Conservation (phyloP, 2,888 invertebrate species). For the Philereme transversata region DNA sequence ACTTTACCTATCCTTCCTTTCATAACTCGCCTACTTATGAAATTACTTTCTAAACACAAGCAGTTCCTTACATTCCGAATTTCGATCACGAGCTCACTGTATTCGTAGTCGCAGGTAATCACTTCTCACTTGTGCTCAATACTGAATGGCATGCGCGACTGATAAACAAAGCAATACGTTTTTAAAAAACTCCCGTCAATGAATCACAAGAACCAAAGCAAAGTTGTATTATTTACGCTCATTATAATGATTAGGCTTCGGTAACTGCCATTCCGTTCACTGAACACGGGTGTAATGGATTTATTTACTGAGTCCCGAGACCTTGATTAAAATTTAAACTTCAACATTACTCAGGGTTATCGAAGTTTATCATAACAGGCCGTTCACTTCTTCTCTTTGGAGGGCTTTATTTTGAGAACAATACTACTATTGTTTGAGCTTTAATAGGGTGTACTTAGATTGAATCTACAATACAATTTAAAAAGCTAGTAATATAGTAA, state of each 20-base stretch:
- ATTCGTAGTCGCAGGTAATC: slow-evolving; percentile 10
- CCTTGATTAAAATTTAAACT: slow-evolving; percentile 49
- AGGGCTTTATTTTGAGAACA: slow-evolving; percentile 18
- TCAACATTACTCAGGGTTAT: slow-evolving; percentile 44
- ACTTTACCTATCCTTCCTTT: too few relatives aligned
- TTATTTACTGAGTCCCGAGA: slow-evolving; percentile 31
- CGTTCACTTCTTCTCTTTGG: slow-evolving; percentile 32
- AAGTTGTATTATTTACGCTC: neutral
- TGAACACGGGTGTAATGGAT: slow-evolving; percentile 43
- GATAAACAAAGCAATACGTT: slow-evolving; percentile 22
- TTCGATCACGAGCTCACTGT: slow-evolving; percentile 18
- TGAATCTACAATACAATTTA: neutral
- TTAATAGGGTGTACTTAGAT: slow-evolving; percentile 5
- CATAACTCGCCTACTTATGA: neutral
- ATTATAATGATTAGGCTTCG: neutral
- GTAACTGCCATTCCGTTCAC: slow-evolving; percentile 41
- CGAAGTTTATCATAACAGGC: slow-evolving; percentile 47
- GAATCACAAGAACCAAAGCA: slow-evolving; percentile 8
- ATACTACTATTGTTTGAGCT: slow-evolving; percentile 20
- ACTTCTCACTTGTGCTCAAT: slow-evolving; percentile 27
- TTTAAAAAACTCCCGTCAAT: slow-evolving; percentile 28
- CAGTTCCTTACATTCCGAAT: slow-evolving; percentile 7
- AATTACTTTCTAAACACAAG: slow-evolving; percentile 4
- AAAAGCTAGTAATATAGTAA: neutral
- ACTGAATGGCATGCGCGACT: slow-evolving; percentile 22